These are phyloP conservation scores for Drosophila incognita DNA, from an alignment of 2,888 invertebrate species.

Conservation along the genomic window DNA sequence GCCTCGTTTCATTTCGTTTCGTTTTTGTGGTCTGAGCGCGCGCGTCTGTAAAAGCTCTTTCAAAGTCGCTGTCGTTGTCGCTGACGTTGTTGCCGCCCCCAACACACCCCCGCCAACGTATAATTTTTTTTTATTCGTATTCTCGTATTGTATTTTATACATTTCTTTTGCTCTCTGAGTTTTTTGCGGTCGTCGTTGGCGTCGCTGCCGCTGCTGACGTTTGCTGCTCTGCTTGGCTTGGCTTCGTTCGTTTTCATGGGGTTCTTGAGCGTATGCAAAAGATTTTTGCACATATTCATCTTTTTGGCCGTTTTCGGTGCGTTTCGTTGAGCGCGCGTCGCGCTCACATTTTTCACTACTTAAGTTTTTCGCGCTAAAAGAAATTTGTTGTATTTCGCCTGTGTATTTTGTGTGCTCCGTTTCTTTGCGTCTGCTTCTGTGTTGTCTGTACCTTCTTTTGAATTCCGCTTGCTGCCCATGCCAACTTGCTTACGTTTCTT, in stretches of 20 bases:
- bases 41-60: constrained; percentile 72
- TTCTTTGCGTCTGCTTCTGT: constrained; percentile 39
- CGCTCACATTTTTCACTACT: constrained; percentile 45
- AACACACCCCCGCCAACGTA: constrained; percentile 50
- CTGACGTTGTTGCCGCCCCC: constrained; percentile 53
- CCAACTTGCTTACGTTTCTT: constrained; percentile 25
- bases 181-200: constrained; percentile 37
- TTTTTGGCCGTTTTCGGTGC: constrained; percentile 85
- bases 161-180: constrained; percentile 63
- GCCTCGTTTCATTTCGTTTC: constrained; percentile 69
- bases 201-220: constrained; percentile 55
- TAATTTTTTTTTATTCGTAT: constrained; percentile 12
- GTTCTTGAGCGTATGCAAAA: constrained; percentile 85
- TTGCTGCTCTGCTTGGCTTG: constrained; percentile 58
- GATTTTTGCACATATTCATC: constrained; percentile 85
- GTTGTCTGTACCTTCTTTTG: constrained; percentile 39
- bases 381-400: constrained; percentile 46
- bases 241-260: constrained; percentile 68
- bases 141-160: constrained; percentile 29
- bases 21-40: constrained; percentile 69
- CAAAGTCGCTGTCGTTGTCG: constrained; percentile 41
- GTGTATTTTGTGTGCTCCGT: constrained; percentile 36
- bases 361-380: constrained; percentile 71
- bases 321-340: constrained; percentile 81
- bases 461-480: constrained; percentile 28